A percentile compares a stretch with the other conserved stretches of the same genome.
Conservation (phyloP, 2,888 invertebrate species). For the Pseudococcus jackbeardsleyi region DNA sequence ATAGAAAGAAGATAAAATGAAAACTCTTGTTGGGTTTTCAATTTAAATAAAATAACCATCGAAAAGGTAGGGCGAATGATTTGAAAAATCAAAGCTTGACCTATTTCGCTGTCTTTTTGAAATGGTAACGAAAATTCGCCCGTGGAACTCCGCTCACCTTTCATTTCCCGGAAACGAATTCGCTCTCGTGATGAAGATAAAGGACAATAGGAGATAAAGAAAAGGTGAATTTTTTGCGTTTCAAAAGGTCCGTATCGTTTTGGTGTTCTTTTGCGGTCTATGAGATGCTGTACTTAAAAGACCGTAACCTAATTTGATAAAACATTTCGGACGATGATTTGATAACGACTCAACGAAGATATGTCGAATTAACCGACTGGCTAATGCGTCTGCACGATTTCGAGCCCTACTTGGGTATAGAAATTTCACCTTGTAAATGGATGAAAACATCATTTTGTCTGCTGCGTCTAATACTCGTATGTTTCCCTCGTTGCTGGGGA, state of each 20-base stretch:
- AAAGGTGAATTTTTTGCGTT: background rate
- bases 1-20: background rate
- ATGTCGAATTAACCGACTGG: background rate
- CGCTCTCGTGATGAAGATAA: background rate
- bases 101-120: background rate
- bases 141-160: background rate
- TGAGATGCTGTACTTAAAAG: no score
- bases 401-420: no score
- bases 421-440: background rate
- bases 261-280: no score
- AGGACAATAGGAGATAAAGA: background rate
- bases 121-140: background rate
- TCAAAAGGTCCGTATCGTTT: no score
- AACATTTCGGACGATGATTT: background rate
- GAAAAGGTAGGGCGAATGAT: background rate
- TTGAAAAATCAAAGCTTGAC: slow-evolving; percentile 17
- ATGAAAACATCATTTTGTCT: background rate
- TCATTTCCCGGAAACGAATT: background rate
- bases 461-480: background rate
- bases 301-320: background rate
- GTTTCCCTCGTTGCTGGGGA: background rate
- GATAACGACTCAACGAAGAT: background rate
- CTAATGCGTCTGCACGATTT: background rate
- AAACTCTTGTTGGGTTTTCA: background rate
- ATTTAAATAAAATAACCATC: slow-evolving; percentile 24